Percentiles rank a stretch among this genome's conserved stretches.
Conservation (phyloP, 2,797 vertebrate species). For the Trachops cirrhosus region DNA sequence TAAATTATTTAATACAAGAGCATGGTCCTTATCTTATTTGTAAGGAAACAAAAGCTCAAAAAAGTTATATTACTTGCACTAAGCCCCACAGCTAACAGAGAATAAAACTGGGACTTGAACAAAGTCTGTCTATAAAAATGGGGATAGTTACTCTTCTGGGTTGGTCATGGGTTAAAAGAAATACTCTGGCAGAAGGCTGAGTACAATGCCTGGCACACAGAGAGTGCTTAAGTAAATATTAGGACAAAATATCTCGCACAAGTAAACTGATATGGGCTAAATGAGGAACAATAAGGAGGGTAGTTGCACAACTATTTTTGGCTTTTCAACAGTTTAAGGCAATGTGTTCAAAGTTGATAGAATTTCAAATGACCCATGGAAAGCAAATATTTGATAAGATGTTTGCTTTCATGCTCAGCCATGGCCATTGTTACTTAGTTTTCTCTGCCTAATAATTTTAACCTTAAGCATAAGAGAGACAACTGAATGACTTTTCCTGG, state of each 20-base stretch:
- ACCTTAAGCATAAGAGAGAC: constrained; percentile 3
- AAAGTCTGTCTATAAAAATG: not conserved
- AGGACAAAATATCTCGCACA: not conserved
- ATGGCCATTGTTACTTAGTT: not conserved
- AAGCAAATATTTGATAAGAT: constrained; percentile 61
- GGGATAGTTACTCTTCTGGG: not conserved
- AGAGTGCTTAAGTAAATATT: not conserved
- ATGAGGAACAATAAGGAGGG: not conserved
- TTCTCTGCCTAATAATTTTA: constrained; percentile 19
- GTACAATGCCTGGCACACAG: not conserved
- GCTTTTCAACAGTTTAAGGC: constrained; percentile 26
- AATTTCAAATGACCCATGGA: constrained; percentile 52
- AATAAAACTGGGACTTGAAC: not conserved
- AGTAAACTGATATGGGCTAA: not conserved
- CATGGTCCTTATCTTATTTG: not conserved
- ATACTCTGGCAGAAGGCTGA: not conserved
- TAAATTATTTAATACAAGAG: not conserved
- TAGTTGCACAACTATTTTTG: not conserved
- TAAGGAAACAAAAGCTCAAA: not conserved
- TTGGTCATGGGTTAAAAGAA: not conserved
- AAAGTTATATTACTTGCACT: not conserved
- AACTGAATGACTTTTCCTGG: not conserved
- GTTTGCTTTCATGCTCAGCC: constrained; percentile 33
- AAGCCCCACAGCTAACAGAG: not conserved
- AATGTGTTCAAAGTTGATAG: constrained; percentile 34